Evolutionary conservation across 2,797 vertebrate genomes (phyloP).

Genomic region (Nannoperca australis): DNA sequence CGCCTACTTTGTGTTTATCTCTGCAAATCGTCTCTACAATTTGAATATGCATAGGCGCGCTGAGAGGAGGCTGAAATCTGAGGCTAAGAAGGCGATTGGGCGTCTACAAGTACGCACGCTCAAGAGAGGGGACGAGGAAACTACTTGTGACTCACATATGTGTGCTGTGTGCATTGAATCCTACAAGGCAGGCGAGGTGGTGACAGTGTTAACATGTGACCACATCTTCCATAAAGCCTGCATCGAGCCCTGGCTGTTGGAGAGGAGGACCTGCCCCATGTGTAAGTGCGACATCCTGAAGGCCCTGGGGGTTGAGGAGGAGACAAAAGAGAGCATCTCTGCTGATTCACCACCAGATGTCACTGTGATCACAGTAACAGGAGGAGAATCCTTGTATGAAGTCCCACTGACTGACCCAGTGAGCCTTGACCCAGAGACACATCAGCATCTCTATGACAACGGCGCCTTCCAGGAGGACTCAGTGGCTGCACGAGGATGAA

Average conservation of each 20-base stretch:
- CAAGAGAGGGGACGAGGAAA: slow-evolving; percentile 90
- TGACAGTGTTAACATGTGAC: slow-evolving; percentile 93
- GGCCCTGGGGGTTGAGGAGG: slow-evolving; percentile 88
- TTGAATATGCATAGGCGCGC: slow-evolving; percentile 82
- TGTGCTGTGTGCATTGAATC: slow-evolving; percentile 95
- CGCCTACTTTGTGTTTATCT: slow-evolving; percentile 93
- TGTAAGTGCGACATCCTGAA: slow-evolving; percentile 96
- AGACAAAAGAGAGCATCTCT: slow-evolving; percentile 51
- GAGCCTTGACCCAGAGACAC: slow-evolving; percentile 54
- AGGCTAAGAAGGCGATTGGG: slow-evolving; percentile 91
- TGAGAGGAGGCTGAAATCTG: slow-evolving; percentile 88
- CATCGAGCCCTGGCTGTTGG: slow-evolving; percentile 95
- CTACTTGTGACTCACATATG: slow-evolving; percentile 85
- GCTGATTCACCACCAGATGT: slow-evolving; percentile 66
- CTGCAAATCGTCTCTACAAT: slow-evolving; percentile 86
- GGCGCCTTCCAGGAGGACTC: slow-evolving; percentile 74
- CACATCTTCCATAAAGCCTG: slow-evolving; percentile 95
- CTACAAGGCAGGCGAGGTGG: slow-evolving; percentile 90
- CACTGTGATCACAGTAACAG: slow-evolving; percentile 78
- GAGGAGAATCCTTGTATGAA: slow-evolving; percentile 68
- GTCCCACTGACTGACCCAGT: slow-evolving; percentile 71
- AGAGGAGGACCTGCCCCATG: slow-evolving; percentile 95
- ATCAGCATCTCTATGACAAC: slow-evolving; percentile 80
- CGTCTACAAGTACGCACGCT: slow-evolving; percentile 89
- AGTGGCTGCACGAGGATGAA: slow-evolving; percentile 59